Evolutionary conservation across 2,888 invertebrate species (phyloP), one percentile per base, ranked within the genome.

Genomic region (Acanthacorydalis orientalis): DNA sequence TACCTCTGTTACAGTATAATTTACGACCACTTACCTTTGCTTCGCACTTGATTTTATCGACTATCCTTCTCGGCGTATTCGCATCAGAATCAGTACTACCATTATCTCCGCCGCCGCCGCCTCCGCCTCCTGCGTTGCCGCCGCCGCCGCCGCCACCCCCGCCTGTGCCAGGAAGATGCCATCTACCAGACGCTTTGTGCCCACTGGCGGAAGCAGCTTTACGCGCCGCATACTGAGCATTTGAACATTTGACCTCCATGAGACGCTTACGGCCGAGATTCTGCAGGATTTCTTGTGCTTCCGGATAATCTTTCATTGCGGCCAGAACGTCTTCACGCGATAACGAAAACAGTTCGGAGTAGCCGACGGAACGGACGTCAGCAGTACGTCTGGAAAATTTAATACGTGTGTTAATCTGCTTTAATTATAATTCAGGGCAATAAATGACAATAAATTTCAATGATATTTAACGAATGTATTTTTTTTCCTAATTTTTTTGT

Each of bases 251-350:
- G 6, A 89, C 90, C 65, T 91, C 90, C 76, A 87, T 87, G 46
- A 91, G 67, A 11, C 90, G 73, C 58, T 89, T 90, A 41, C 87
- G 72, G 6, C 91, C 91, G 31, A 91, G 71, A 9, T 83, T 87
- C 61, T 90, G 89, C n/a, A 91, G 71, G 53, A 91, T 91, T 54
- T 90, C 89, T 64, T 93, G 91, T 1, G 95, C 95, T 65, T 95
- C 93, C 0, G 95, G 95, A 59, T 95, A 95, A 63, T 95, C 95
- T 63, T 93, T 93, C 83, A 95, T 90, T 1, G 95, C 95, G 1
- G 85, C 82, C 31, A 95, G 67, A 0, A 95, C 93, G 60, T 95
- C 95, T 67, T 95, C 93, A 4, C 93, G 74, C 0, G 93, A 93
- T 16, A 95, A 68, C 31, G 92, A 92, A 64, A 95, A 95, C 16